Evolutionary conservation across 2,888 invertebrate species (phyloP).

Genomic region (Epicampocera succincta): DNA sequence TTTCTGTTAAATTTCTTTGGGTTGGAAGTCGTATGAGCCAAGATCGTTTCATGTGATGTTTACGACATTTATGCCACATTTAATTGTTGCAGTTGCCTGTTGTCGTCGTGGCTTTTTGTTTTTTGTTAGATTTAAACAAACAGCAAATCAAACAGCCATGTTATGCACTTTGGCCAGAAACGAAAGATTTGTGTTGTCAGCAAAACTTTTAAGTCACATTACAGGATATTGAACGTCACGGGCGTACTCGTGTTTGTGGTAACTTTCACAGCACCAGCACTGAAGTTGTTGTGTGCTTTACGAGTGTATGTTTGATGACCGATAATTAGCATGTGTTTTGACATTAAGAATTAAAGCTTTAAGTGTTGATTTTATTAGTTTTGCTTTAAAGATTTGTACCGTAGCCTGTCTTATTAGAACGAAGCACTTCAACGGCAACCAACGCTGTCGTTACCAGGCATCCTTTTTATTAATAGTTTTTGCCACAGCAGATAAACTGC

Average conservation of each 20-base stretch:
- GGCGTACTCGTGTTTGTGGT: conserved; percentile 30
- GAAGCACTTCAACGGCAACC: background rate
- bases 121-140: conserved; percentile 46
- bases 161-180: conserved; percentile 38
- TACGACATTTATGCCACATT: conserved; percentile 69
- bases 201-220: conserved; percentile 60
- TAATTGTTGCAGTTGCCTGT: conserved; percentile 62
- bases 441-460: background rate
- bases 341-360: conserved; percentile 62
- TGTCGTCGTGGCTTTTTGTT: conserved; percentile 11
- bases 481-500: conserved; percentile 36
- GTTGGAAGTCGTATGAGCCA: conserved; percentile 49
- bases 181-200: conserved; percentile 61
- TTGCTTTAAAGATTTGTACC: conserved; percentile 32
- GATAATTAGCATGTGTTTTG: conserved; percentile 69
- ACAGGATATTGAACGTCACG: conserved; percentile 67
- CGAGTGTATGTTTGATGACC: conserved; percentile 62
- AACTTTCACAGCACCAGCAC: conserved; percentile 25
- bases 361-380: conserved; percentile 69
- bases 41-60: conserved; percentile 61
- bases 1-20: conserved; percentile 66
- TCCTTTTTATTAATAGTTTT: conserved; percentile 10
- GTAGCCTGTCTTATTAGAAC: background rate
- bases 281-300: conserved; percentile 11
- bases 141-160: conserved; percentile 22